phyloP scores from a whole-genome alignment of 2,113 vertebrate species.

The Archocentrus centrarchus region DNA sequence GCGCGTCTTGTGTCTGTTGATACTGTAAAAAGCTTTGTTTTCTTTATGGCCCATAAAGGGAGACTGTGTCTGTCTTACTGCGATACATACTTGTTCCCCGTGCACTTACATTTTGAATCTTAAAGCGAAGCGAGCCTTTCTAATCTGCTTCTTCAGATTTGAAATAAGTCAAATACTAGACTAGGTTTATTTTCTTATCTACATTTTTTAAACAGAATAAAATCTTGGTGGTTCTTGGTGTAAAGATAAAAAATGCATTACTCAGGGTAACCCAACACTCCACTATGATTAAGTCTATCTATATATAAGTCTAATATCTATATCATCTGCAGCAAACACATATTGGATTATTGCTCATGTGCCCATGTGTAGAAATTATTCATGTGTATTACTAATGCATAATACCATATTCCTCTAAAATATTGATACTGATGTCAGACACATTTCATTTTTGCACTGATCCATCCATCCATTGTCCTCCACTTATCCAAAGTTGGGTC shows the following conservation, averaged over 20 bases:
- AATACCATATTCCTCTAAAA: neutral
- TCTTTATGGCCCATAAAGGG: slow-evolving; percentile 47
- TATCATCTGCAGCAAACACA: neutral
- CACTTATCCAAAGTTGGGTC: neutral
- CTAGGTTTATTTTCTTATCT: neutral
- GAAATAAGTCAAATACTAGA: neutral
- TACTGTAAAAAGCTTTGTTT: slow-evolving; percentile 80
- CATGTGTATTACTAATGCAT: neutral
- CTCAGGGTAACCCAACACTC: neutral
- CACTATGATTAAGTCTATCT: neutral
- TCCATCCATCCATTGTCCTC: neutral
- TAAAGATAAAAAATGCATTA: neutral
- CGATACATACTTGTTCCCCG: slow-evolving; percentile 41
- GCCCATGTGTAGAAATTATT: neutral
- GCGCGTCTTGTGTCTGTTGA: slow-evolving; percentile 59
- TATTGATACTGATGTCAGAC: neutral
- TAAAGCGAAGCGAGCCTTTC: neutral
- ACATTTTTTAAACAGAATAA: neutral
- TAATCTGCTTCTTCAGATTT: neutral
- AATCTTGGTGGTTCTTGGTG: neutral
- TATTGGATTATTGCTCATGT: neutral
- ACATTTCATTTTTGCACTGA: neutral
- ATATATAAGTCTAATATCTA: neutral
- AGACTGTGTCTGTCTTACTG: slow-evolving; percentile 37
- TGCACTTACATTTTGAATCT: slow-evolving; percentile 1